A percentile compares a stretch with the other conserved stretches of the same genome.
Conservation (phyloP, 2,797 vertebrate genomes). For the Eulemur rubriventer region DNA sequence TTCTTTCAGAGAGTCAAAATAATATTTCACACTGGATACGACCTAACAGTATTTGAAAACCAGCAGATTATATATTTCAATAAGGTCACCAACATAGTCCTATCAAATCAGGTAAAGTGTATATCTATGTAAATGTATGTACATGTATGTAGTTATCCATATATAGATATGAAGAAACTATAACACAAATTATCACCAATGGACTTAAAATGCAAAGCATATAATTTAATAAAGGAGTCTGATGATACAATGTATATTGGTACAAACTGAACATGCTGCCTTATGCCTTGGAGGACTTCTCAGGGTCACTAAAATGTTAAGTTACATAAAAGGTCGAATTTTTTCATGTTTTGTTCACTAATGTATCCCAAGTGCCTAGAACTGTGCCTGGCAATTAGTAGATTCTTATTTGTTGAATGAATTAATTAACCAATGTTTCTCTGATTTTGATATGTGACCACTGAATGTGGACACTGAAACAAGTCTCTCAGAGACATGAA, state of each 20-base stretch:
- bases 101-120: neutral
- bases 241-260: neutral
- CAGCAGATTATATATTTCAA: neutral
- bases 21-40: neutral
- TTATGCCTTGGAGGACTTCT: neutral
- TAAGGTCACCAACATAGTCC: neutral
- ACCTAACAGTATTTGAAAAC: conserved; percentile 39
- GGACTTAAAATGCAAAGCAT: neutral
- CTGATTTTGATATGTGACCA: neutral
- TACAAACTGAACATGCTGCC: neutral
- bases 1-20: conserved; percentile 34
- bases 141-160: neutral
- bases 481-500: neutral
- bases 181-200: neutral
- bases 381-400: neutral
- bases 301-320: neutral
- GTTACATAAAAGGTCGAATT: neutral
- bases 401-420: neutral
- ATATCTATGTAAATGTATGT: neutral
- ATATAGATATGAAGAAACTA: neutral
- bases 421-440: neutral
- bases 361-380: neutral
- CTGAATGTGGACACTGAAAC: neutral
- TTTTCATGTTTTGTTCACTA: neutral
- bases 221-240: neutral